phyloP scores from a whole-genome alignment of 2,113 vertebrate genomes.

The Zosterops japonicus region DNA sequence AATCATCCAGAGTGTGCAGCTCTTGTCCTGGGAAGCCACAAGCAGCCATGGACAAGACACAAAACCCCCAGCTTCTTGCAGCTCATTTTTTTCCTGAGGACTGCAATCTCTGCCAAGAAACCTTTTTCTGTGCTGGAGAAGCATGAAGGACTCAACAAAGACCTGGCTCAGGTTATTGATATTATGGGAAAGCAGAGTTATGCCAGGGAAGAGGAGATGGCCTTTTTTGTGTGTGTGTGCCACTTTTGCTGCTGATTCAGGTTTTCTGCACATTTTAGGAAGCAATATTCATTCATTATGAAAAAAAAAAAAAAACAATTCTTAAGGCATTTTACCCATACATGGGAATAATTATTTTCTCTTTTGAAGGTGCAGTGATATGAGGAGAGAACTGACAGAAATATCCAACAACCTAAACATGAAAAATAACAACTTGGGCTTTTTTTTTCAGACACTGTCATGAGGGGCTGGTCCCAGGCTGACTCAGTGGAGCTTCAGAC shows the following conservation, averaged over 20 bases:
- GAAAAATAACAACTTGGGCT: not conserved
- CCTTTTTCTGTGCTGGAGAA: not conserved
- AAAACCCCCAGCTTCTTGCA: not conserved
- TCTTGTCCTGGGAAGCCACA: accelerated
- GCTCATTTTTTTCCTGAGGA: not conserved
- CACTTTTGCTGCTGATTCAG: not conserved
- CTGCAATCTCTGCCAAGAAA: not conserved
- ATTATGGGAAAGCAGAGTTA: not conserved
- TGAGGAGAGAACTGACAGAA: not conserved
- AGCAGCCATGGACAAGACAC: not conserved
- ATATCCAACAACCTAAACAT: not conserved
- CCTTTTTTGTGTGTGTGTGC: not conserved
- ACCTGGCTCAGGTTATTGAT: not conserved
- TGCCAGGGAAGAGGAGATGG: not conserved
- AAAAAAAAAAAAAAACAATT: not conserved
- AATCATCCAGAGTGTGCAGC: not conserved
- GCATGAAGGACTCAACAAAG: not conserved
- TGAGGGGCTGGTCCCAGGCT: not conserved
- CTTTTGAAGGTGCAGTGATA: not conserved
- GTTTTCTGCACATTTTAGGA: not conserved
- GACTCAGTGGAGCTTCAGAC: not conserved
- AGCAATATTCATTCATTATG: not conserved
- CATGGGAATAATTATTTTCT: not conserved
- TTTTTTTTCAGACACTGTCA: not conserved
- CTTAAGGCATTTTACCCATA: not conserved